Base-by-base conservation (phyloP, 2,888 invertebrate genomes). In the Cosmia pyralina region DNA sequence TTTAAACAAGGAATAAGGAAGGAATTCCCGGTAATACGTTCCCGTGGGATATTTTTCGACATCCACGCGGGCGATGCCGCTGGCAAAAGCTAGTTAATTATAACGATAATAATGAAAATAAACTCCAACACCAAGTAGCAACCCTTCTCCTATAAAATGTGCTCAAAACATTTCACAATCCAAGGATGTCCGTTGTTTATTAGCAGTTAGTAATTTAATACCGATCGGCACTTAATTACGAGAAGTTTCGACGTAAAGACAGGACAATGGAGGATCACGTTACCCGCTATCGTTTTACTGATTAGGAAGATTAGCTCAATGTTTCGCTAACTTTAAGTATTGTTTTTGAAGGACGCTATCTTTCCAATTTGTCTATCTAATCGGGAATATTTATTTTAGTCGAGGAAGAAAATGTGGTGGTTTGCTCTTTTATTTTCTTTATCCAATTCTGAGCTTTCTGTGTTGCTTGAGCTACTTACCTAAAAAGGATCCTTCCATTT, bases 261-360 rank as follows among this genome's bases (percentile, higher is more conserved):
- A 94, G 91, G 87, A 95, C 95, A 95, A 95, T 94, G 90, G 93
- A 41, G 89, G 87, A 89, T 95, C 94, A 90, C 81, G 89, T 95
- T 95, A 92, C 95, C 50, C 77, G 85, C 88, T 90, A 91, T 92
- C 93, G 85, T 79, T 82, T 90, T 90, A 89, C 90, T 83, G 88
- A 89, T 87, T 88, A 89, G 90, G 86, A 81, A 90, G 94, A 93
- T 92, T 90, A 90, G 85, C 76, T 77, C 70, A 75, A 83, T 85
- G 85, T 87, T 88, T 88, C 83, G 73, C 79, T 79, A 78, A 81
- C 73, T 79, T 81, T 66, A 63, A 80, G 72, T 77, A 78, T 73
- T 76, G 71, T 75, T 72, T 69, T 79, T 81, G 79, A 83, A 67
- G 62, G 63, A 74, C 59, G 59, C 75, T 79, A 82, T 79, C 76